Percentiles rank a stretch among this genome's conserved stretches.
These are phyloP conservation scores for Xestia sexstrigata DNA, from an alignment of 2,888 invertebrate species.

Conservation along the genomic window DNA sequence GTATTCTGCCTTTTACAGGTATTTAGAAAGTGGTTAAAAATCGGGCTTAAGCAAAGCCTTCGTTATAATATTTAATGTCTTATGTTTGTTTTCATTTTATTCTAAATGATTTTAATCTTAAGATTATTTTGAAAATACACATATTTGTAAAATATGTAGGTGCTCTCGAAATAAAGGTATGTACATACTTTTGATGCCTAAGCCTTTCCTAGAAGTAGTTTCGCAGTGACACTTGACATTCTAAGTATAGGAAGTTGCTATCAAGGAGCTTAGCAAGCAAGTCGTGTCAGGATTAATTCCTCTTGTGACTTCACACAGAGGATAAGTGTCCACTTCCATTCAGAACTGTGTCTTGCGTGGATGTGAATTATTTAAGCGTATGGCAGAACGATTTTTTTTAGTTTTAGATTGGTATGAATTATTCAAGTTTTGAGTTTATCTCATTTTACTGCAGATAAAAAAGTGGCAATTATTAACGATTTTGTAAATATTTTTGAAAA, in stretches of 20 bases:
- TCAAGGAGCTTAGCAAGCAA: constrained; percentile 48
- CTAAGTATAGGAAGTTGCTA: constrained; percentile 18
- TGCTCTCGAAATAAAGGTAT: background rate
- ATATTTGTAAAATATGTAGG: background rate
- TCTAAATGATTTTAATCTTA: background rate
- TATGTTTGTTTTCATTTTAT: background rate
- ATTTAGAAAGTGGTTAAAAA: background rate
- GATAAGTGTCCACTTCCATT: constrained; percentile 49
- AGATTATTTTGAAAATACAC: background rate
- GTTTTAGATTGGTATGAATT: background rate
- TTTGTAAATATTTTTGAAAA: background rate
- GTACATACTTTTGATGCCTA: background rate
- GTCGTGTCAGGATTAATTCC: constrained; percentile 48
- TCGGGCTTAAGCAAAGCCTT: background rate
- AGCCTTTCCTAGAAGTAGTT: background rate
- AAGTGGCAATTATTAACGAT: background rate
- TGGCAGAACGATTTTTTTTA: too few species aligned
- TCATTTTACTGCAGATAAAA: background rate
- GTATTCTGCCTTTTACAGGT: background rate
- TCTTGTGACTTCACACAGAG: constrained; percentile 40
- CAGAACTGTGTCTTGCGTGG: constrained; percentile 17
- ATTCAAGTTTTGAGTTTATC: background rate
- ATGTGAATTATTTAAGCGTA: constrained; percentile 26
- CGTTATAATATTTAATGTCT: background rate
- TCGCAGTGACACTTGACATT: background rate